A percentile compares a stretch with the other conserved stretches of the same genome.
Evolutionary conservation across 2,888 invertebrate species (phyloP).

Genomic region (Mythimna impura): DNA sequence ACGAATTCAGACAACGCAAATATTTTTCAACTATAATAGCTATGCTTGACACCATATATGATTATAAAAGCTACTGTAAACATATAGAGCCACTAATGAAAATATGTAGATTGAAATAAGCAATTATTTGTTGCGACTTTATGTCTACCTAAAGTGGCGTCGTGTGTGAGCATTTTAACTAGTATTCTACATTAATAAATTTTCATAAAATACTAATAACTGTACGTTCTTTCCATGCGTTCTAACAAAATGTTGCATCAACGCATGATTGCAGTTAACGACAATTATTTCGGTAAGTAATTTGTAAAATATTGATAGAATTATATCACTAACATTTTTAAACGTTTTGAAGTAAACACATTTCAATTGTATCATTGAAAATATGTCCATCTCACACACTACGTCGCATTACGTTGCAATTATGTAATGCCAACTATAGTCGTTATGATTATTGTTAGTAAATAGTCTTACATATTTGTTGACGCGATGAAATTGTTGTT

Average conservation of each 20-base stretch:
- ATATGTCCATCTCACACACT: slow-evolving; percentile 60
- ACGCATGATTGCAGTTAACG: slow-evolving; percentile 95
- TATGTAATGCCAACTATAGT: slow-evolving; percentile 43
- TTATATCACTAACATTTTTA: slow-evolving; percentile 52
- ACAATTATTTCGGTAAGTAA: slow-evolving; percentile 99
- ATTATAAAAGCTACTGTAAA: slow-evolving; percentile 15
- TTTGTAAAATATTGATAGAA: slow-evolving; percentile 62
- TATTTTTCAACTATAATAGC: neutral
- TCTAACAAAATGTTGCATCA: slow-evolving; percentile 86
- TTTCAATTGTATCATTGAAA: slow-evolving; percentile 6
- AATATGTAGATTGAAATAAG: slow-evolving; percentile 33
- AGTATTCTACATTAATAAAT: slow-evolving; percentile 50
- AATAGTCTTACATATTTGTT: slow-evolving; percentile 39
- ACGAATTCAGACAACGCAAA: slow-evolving; percentile 14
- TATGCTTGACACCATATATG: slow-evolving; percentile 27
- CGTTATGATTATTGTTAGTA: slow-evolving; percentile 44
- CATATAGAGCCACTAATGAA: slow-evolving; percentile 15
- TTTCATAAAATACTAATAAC: slow-evolving; percentile 72
- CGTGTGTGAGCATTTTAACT: slow-evolving; percentile 65
- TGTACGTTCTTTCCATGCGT: slow-evolving; percentile 86
- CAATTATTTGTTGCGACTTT: slow-evolving; percentile 34
- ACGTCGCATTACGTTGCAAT: slow-evolving; percentile 59
- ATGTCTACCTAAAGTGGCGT: slow-evolving; percentile 60
- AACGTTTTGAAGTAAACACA: slow-evolving; percentile 25
- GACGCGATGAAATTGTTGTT: slow-evolving; percentile 59